Evolutionary conservation across 2,797 vertebrate species (phyloP), one percentile per base, ranked within the genome.

Genomic region (Aulostomus chinensis): DNA sequence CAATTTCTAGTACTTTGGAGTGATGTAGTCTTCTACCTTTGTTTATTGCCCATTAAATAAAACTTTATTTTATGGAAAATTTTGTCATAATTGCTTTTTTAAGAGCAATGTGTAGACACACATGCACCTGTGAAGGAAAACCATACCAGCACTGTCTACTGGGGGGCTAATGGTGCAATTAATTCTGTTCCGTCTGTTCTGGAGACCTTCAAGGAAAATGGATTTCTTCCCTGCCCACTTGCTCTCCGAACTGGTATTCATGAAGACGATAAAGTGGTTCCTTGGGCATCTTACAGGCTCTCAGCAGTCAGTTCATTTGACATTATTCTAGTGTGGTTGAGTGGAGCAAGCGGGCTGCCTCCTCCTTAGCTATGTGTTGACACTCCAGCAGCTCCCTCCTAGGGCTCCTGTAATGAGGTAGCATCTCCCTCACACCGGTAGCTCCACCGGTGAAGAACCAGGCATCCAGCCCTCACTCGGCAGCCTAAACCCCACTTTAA

Each of bases 131-230:
- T 93, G 90, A 95, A 93, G 89, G 92, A 92, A 94, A 93, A 94
- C 91, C 93, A 93, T 91, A 93, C 88, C 85, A 88, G 89, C 92
- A 92, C 93, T 94, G 93, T 95, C 93, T 94, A 89, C 92, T 90
- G 91, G 53, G 89, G 92, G 93, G 89, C 91, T 96, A 94, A 96
- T 96, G 93, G 94, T 88, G 91, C 94, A 95, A 95, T 96, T 95
- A 94, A 95, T 95, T 96, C 93, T 91, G 91, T 92, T 95, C 93
- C 91, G 93, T 94, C 95, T 95, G 93, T 96, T 96, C 91, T 91
- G 86, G 91, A 94, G 93, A 96, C 93, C 94, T 96, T 95, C 93
- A 94, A 95, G 92, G 91, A 93, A 95, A 95, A 96, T 93, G 77
- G 90, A 93, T 94, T 92, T 92, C 91, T 14, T 12, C 4, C 26